Evolutionary conservation across 64 coral and sea anemone genomes (phyloP), one percentile per base, ranked within the genome.

Genomic region (Acropora yongei): DNA sequence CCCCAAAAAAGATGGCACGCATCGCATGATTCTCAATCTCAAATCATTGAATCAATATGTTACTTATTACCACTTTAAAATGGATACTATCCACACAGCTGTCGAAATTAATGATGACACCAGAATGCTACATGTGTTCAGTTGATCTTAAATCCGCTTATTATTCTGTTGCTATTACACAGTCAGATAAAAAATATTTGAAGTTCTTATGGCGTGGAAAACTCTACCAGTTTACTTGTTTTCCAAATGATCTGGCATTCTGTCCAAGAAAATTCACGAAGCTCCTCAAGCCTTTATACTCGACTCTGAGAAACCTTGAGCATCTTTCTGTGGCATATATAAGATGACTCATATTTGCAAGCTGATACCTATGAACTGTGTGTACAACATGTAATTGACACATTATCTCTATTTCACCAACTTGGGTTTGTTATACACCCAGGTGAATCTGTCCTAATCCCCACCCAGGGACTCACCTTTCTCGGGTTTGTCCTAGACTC

Each of bases 401-500:
- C 79, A 82, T 30, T 82, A 39, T 39, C 41, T 48, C 18, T 82
- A 50, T 82, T 82, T 50, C 44, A 57, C 19, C 41, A 43, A 50
- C 79, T 82, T 10, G 79, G 79, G 19, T 82, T 82, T 82, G 79
- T 82, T 30, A 82, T 82, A 82, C 3, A 63, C 58, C 58, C 58
- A 63, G 58, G 16, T 63, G 16, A 63, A 63, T 63, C 58, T 63
- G 58, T 63, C 58, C 58, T 63, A 43, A 82, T 43, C 40, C 16
- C 79, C 79, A 82, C 79, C 20, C 79, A 82, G 50, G 47, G 79
- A 50, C 40, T 82, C 19, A 82, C 79, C 58, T 82, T 82, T 47
- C 47, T 82, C n/a, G 79, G 79, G 9, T 82, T 82, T 82, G 50
- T 82, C 51, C 51, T 82, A 30, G 79, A 82, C 79, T 82, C 79